phyloP scores from a whole-genome alignment of 2,113 vertebrate genomes.

The Caloenas nicobarica region DNA sequence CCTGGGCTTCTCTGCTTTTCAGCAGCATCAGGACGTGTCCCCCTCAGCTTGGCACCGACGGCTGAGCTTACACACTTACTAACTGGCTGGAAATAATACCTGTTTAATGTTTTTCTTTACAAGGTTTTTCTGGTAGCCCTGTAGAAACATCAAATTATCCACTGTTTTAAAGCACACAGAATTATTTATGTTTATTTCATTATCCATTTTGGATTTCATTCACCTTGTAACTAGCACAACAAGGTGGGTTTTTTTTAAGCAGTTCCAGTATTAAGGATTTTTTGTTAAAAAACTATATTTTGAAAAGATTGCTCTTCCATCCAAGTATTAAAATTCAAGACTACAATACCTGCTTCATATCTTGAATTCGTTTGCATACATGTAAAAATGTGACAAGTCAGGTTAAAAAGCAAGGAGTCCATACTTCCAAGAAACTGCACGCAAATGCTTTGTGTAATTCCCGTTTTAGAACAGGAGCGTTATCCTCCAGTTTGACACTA shows the following conservation, averaged over 20 bases:
- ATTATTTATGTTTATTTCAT: not conserved
- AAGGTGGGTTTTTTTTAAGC: not conserved
- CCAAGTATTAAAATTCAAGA: not conserved
- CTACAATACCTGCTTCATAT: not conserved
- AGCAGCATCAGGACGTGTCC: rapidly evolving
- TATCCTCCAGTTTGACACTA: not conserved
- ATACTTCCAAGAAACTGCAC: not conserved
- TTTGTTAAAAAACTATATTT: not conserved
- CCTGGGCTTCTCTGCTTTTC: not conserved
- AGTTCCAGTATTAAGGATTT: not conserved
- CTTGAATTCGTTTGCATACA: not conserved
- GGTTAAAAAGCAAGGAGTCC: not conserved
- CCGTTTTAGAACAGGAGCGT: not conserved
- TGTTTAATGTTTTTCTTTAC: not conserved
- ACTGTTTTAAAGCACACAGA: not conserved
- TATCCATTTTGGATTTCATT: not conserved
- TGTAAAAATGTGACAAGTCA: not conserved
- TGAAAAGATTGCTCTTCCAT: not conserved
- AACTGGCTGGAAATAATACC: not conserved
- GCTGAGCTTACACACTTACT: not conserved
- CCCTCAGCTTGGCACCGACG: not conserved
- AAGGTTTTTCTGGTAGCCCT: not conserved
- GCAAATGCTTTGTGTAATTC: not conserved
- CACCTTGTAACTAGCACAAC: not conserved
- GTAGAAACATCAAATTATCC: not conserved